These are phyloP conservation scores for Cercocebus atys DNA, from an alignment of 2,113 vertebrate genomes.

Conservation along the genomic window DNA sequence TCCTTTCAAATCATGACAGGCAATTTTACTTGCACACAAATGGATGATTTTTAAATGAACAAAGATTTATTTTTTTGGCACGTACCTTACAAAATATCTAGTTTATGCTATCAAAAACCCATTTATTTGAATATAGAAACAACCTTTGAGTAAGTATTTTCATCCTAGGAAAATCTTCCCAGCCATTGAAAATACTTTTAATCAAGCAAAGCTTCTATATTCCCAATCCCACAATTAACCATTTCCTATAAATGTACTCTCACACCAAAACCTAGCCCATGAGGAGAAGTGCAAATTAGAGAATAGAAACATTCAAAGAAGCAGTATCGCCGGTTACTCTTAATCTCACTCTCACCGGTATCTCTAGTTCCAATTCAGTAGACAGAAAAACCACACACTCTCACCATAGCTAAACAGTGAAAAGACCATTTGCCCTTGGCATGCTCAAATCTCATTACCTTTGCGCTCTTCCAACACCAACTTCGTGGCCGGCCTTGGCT, in stretches of 20 bases:
- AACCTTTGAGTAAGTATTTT: neutral
- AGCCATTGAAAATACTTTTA: constrained; percentile 25
- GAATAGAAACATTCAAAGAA: neutral
- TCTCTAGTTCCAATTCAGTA: neutral
- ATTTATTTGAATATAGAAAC: constrained; percentile 48
- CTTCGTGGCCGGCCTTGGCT: neutral
- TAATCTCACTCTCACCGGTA: neutral
- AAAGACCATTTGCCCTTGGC: neutral
- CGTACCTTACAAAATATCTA: constrained; percentile 47
- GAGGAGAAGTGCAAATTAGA: neutral
- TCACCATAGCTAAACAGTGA: neutral
- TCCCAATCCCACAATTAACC: constrained; percentile 4
- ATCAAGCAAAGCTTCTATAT: neutral
- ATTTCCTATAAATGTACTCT: neutral
- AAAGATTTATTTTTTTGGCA: constrained; percentile 50
- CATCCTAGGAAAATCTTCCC: constrained; percentile 20
- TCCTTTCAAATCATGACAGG: constrained; percentile 51
- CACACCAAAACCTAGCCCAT: neutral
- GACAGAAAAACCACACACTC: neutral
- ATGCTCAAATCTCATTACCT: neutral
- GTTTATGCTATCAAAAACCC: constrained; percentile 24
- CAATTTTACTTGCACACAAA: constrained; percentile 69
- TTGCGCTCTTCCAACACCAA: neutral
- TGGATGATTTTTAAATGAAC: constrained; percentile 49
- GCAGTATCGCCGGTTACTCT: neutral